Base-by-base conservation (phyloP, 2,113 vertebrate species). In the Hyperopisus bebe region DNA sequence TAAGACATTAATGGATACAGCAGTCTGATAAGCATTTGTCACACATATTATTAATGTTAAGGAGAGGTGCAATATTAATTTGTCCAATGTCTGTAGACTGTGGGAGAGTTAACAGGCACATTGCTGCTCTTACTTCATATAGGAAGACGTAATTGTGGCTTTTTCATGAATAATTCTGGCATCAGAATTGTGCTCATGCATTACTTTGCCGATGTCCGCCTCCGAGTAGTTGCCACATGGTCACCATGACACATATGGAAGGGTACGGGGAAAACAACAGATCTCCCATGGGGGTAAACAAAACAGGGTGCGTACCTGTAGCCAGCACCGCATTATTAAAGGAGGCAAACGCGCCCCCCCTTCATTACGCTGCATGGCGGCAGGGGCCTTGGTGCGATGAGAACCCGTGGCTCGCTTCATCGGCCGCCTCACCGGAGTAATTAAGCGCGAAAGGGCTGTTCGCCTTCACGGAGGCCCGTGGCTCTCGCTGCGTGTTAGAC, bases 341-440 rank as follows among this genome's bases (percentile, higher is more conserved):
- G 6, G 11, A 84, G 53, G 24, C 27, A 15, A n/a, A 83, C 15
- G 58, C 27, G 27, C 31, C 35, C 27, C 91, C 46, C 44, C 44
- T 66, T 86, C 89, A 90, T 88, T 87, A 50, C 1, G 39, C 50
- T 58, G 86, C 80, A 47, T 13, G 62, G 53, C n/a, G 19, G 44
- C 27, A 47, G 21, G 51, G 4, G 86, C 62, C 87, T 48, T 55
- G 66, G 27, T n/a, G 87, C 3, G n/a, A 3, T 19, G 39, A 31
- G 10, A 13, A 46, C 24, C 35, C 27, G 2, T 9, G 74, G 46
- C 82, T n/a, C 53, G 48, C 88, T 21, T 89, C 88, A 90, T 84
- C 89, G 91, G 80, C 87, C 80, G 2, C 84, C 86, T 80, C 74
- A 70, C 86, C 48, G 47, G 91, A 90, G 91, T 90, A 91, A 92